Percentiles rank a stretch among this genome's conserved stretches.
phyloP scores from a whole-genome alignment of 2,888 invertebrate genomes.

The Polyommatus icarus region DNA sequence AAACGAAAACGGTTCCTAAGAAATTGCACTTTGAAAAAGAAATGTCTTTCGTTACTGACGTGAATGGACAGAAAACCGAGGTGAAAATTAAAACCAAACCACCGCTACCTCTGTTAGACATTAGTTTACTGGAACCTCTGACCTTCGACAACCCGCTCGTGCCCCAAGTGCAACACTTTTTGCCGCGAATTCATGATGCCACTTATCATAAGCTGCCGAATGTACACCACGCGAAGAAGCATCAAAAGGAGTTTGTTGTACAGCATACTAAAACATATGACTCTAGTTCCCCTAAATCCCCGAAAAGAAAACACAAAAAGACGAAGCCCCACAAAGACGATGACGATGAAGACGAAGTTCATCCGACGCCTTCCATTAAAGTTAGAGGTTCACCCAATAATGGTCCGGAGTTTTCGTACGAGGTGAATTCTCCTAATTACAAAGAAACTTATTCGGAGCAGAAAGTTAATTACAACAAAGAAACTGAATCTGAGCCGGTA shows the following conservation, averaged over 20 bases:
- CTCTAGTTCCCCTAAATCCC: conserved; percentile 46
- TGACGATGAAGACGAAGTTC: conserved; percentile 50
- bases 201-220: conserved; percentile 61
- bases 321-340: conserved; percentile 49
- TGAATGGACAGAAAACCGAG: conserved; percentile 63
- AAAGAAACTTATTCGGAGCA: conserved; percentile 68
- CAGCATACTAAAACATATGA: conserved; percentile 61
- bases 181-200: conserved; percentile 64
- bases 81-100: conserved; percentile 64
- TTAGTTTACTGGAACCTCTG: conserved; percentile 68
- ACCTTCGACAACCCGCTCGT: conserved; percentile 72
- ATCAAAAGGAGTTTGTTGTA: conserved; percentile 56
- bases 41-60: conserved; percentile 54
- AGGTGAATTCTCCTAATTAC: conserved; percentile 65
- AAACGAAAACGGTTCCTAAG: conserved; percentile 36
- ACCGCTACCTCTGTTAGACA: conserved; percentile 61
- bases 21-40: conserved; percentile 49
- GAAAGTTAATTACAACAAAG: conserved; percentile 64
- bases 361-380: conserved; percentile 51
- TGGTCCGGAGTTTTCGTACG: conserved; percentile 62
- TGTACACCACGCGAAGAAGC: conserved; percentile 51
- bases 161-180: conserved; percentile 73
- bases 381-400: conserved; percentile 53
- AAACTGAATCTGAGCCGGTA: conserved; percentile 62
- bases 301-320: conserved; percentile 49